A percentile compares a stretch with the other conserved stretches of the same genome.
These are phyloP conservation scores for Mechanitis messenoides DNA, from an alignment of 2,888 invertebrate genomes.

Conservation along the genomic window DNA sequence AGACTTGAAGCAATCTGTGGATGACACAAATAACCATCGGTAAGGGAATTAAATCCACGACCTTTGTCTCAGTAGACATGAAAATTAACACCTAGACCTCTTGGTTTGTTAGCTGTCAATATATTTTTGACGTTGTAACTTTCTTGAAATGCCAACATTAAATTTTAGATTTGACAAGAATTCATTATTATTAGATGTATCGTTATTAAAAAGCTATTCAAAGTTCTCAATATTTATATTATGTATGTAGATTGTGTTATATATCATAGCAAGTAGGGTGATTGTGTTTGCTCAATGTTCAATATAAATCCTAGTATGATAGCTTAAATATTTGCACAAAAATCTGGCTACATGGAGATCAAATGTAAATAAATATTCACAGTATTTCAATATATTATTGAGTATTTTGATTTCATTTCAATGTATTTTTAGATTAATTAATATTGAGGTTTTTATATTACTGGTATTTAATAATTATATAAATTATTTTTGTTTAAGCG, in stretches of 20 bases:
- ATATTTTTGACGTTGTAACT: no score
- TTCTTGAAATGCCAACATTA: no score
- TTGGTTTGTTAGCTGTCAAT: no score
- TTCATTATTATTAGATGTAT: no score
- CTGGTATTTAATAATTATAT: no score
- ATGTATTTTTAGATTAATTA: neutral
- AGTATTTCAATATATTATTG: neutral
- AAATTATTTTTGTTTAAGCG: no score
- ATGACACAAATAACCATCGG: no score
- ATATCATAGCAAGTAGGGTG: conserved; percentile 11
- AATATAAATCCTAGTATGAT: conserved; percentile 53
- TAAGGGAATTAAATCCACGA: no score
- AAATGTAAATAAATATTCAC: conserved; percentile 15
- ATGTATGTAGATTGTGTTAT: neutral
- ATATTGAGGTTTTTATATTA: neutral
- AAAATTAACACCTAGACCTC: no score
- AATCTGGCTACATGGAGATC: conserved; percentile 24
- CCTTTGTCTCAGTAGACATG: no score
- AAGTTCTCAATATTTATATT: neutral
- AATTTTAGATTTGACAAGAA: no score
- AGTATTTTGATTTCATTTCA: neutral
- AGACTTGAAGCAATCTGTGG: no score
- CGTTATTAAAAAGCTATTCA: neutral
- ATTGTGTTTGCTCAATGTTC: conserved; percentile 46
- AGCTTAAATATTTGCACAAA: conserved; percentile 47